Base-by-base conservation (phyloP, 2,113 vertebrate genomes). In the Electrona antarctica region DNA sequence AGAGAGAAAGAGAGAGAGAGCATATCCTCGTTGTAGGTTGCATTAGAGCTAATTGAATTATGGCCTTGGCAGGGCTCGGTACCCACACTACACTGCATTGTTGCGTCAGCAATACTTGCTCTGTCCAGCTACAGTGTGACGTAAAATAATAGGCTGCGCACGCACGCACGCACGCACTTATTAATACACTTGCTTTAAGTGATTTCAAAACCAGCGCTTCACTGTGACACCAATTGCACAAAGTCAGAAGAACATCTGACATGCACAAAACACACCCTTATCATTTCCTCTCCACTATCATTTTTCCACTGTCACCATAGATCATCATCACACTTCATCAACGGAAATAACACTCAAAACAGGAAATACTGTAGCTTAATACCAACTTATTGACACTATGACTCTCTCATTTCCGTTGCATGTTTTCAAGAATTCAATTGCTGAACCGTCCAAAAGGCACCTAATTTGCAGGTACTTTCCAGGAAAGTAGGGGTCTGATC, bases 11-110 rank as follows among this genome's bases (percentile, higher is more conserved):
- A 41, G 33, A 41, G 33, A 41, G 33, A 1, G 33, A 64, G 65
- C 64, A 60, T 28, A 47, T 9, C 46, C n/a, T 47, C 7, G 51
- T 74, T 69, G 78, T 74, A 81, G 64, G 67, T 63, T 83, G 82
- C 78, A 79, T 78, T 79, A 80, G 78, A 64, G 63, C 74, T 74
- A 69, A 85, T 52, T 73, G 69, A 82, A 61, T 29, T 50, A 73
- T 68, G 48, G 55, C 80, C 60, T 59, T 48, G 10, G 60, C 64
- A 33, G 49, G 51, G 72, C 9, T 41, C 33, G 56, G 56, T 71
- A 28, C 8, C n/a, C 52, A 64, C 8, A 50, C 21, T 28, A 60
- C 81, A 82, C 83, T 74, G 85, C 81, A 41, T 28, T 69, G 81
- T 81, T 88, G 79, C 88, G 69, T 84, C 85, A 83, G 57, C 1